Evolutionary conservation across 2,888 invertebrate genomes (phyloP).

Genomic region (Meteorus cinctellus): DNA sequence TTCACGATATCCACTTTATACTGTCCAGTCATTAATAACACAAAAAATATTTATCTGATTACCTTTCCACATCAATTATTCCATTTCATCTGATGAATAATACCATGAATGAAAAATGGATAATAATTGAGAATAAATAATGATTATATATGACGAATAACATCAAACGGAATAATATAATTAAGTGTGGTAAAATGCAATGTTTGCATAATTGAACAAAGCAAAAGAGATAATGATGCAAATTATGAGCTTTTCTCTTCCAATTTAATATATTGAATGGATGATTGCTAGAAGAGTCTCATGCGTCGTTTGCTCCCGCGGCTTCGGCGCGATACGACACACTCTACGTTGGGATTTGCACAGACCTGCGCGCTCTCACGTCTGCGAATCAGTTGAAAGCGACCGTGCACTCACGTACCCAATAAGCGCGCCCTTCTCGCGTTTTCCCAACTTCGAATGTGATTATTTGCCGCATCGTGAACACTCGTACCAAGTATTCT

Average conservation of each 20-base stretch:
- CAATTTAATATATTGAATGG: not conserved
- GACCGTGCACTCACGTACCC: slow-evolving; percentile 59
- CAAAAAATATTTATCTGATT: not conserved
- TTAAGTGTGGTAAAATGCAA: too few species aligned
- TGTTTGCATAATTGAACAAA: too few species aligned
- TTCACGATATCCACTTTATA: too few species aligned
- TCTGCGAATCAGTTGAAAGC: slow-evolving; percentile 60
- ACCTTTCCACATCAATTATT: not conserved
- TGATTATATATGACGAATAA: not conserved
- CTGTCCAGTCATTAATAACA: not conserved
- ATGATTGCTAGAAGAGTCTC: not conserved
- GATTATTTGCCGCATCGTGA: slow-evolving; percentile 40
- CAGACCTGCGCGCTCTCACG: slow-evolving; percentile 60
- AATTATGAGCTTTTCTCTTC: not conserved
- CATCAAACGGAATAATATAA: too few species aligned
- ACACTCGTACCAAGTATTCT: slow-evolving; percentile 13
- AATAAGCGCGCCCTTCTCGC: slow-evolving; percentile 38
- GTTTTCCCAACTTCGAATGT: slow-evolving; percentile 42
- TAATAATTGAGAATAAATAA: not conserved
- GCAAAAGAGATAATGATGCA: too few species aligned
- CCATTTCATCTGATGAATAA: not conserved
- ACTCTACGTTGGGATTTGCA: slow-evolving; percentile 22
- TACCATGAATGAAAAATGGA: not conserved
- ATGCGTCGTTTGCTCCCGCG: not conserved
- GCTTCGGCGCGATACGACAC: slow-evolving; percentile 46